A percentile compares a stretch with the other conserved stretches of the same genome.
phyloP scores from a whole-genome alignment of 2,797 vertebrate species.

The Tragelaphus oryx region DNA sequence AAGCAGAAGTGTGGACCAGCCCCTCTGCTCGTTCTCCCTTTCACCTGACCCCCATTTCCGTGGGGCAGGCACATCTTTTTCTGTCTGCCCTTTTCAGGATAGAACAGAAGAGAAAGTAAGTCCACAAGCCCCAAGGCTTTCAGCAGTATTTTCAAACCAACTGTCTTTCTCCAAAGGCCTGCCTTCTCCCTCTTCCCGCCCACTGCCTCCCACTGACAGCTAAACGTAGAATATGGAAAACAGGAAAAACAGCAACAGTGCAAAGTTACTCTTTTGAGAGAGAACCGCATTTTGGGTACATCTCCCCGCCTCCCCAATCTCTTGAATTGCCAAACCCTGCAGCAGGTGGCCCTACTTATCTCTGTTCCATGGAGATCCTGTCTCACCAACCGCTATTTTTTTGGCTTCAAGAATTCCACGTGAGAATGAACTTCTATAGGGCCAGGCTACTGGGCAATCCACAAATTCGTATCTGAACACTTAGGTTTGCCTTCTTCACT shows the following conservation, averaged over 20 bases:
- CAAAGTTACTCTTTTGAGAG: conserved; percentile 49
- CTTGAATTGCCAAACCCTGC: neutral
- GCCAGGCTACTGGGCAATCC: neutral
- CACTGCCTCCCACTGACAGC: conserved; percentile 68
- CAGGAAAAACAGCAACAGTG: conserved; percentile 60
- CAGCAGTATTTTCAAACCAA: conserved; percentile 49
- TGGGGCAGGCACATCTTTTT: neutral
- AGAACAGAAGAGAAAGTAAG: conserved; percentile 23
- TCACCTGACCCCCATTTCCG: neutral
- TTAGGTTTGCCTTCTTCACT: neutral
- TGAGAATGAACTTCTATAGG: neutral
- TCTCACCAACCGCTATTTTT: conserved; percentile 4
- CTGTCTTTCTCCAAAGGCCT: conserved; percentile 55
- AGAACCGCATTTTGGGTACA: conserved; percentile 54
- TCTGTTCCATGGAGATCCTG: neutral
- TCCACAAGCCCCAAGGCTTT: neutral
- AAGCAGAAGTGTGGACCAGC: neutral
- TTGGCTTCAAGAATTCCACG: neutral
- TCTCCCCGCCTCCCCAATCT: neutral
- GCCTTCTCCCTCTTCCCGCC: conserved; percentile 52
- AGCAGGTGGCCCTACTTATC: conserved; percentile 28
- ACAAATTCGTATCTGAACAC: neutral
- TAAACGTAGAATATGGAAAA: conserved; percentile 69
- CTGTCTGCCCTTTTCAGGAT: neutral
- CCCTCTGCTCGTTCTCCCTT: neutral